Evolutionary conservation across 2,888 invertebrate species (phyloP), one percentile per base, ranked within the genome.

Genomic region (Eueremaeus valkanovi): DNA sequence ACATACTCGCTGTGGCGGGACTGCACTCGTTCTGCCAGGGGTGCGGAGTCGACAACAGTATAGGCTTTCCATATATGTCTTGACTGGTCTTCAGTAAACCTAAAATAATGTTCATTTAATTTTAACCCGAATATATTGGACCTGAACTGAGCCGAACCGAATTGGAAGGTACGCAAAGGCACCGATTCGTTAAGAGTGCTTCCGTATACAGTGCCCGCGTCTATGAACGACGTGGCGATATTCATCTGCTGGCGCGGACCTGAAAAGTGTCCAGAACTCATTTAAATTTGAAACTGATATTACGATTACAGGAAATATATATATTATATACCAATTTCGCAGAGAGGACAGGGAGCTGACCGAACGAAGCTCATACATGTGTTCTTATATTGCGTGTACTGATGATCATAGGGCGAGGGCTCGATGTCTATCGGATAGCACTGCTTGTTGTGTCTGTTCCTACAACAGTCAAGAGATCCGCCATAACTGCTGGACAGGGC

Each of bases 311-410:
- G 3, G 21, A 55, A 21, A 3, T 3, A 21, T 3, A 55, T 3
- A 21, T 18, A 21, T 24, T 11, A 6, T 55, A 55, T 55, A 78
- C 78, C 79, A 11, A 79, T 49, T 33, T 45, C 27, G 31, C 79
- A 79, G 8, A 78, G 74, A 9, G 79, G 76, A 70, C 79, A 79
- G 1, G 78, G 58, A 18, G 76, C 75, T 13, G 78, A 78, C 40
- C 79, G 72, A 3, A 79, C 74, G 31, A 79, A 78, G 40, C 78
- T 79, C 24, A 78, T 63, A 55, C 79, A 79, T 3, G 70, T 76
- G 16, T 72, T 63, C 1, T 66, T 55, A 24, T 72, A 77, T 13
- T 58, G 66, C 13, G 73, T 31, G 29, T 76, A 74, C 18, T 76
- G 73, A n/a, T 51, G 70, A 63, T 79, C 78, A n/a, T 75, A 72